Percentiles rank a stretch among this genome's conserved stretches.
phyloP scores from a whole-genome alignment of 1,140 invertebrate genomes.

The Drosophila elegans region DNA sequence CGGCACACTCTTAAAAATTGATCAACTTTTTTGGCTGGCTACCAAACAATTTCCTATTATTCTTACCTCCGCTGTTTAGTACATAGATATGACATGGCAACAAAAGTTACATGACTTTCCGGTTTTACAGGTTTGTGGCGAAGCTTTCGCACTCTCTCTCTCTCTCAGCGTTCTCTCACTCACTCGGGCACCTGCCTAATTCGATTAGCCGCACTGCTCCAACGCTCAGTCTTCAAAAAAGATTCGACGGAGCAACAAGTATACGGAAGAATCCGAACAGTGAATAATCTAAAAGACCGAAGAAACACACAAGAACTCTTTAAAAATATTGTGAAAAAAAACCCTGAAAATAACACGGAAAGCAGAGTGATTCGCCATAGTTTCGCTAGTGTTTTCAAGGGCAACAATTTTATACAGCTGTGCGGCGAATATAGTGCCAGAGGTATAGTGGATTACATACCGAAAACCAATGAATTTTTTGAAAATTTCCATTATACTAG shows the following conservation, averaged over 20 bases:
- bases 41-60: neutral
- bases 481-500: constrained; percentile 79
- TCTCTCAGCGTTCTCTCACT: constrained; percentile 24
- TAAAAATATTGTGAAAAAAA: constrained; percentile 36
- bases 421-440: constrained; percentile 30
- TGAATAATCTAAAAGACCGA: constrained; percentile 15
- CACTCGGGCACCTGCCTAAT: constrained; percentile 62
- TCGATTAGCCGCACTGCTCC: constrained; percentile 57
- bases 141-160: constrained; percentile 39
- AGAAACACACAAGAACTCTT: constrained; percentile 20
- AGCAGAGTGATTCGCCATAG: constrained; percentile 48
- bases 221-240: constrained; percentile 57
- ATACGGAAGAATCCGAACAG: constrained; percentile 35
- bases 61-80: neutral
- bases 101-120: constrained; percentile 67
- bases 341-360: constrained; percentile 4
- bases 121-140: constrained; percentile 69
- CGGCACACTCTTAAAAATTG: too few relatives aligned
- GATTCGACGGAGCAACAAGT: constrained; percentile 55
- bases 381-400: constrained; percentile 56
- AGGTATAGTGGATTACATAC: constrained; percentile 44
- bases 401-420: constrained; percentile 19
- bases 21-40: too few relatives aligned
- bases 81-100: constrained; percentile 42
- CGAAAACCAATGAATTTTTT: constrained; percentile 18